Conservation (phyloP, 2,113 vertebrate species). For the Oncorhynchus clarkii region DNA sequence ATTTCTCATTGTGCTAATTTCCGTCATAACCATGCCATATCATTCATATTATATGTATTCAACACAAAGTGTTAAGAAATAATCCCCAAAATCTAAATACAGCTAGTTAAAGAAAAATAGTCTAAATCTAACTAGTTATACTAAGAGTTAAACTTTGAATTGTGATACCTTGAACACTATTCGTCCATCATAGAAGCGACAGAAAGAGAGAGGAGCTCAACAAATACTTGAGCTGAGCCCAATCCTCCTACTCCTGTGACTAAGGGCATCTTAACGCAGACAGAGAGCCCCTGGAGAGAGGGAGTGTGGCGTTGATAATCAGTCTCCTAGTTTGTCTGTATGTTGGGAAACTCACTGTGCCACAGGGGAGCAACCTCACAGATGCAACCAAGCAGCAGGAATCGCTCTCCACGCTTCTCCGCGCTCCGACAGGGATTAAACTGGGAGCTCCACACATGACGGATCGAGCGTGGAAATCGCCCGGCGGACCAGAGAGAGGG, state of each 20-base stretch:
- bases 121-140: too few relatives aligned
- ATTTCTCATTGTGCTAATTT: constrained; percentile 37
- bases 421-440: constrained; percentile 47
- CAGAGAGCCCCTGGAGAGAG: constrained; percentile 53
- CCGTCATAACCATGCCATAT: constrained; percentile 35
- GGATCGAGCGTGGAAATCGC: constrained; percentile 34
- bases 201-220: constrained; percentile 14
- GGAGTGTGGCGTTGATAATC: constrained; percentile 59
- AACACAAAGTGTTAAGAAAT: background rate
- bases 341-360: constrained; percentile 35
- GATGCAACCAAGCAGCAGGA: constrained; percentile 48
- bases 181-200: background rate
- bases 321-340: constrained; percentile 36
- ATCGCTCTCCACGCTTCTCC: constrained; percentile 41
- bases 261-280: constrained; percentile 52
- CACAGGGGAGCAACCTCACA: constrained; percentile 43
- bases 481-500: background rate
- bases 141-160: too few relatives aligned
- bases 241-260: constrained; percentile 47
- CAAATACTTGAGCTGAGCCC: constrained; percentile 12
- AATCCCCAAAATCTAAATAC: too few relatives aligned
- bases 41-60: too few relatives aligned
- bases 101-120: too few relatives aligned
- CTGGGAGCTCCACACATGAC: constrained; percentile 31
- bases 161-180: background rate